Evolutionary conservation across 53 echinoderm and acorn worm species (phyloP).

Genomic region (Apostichopus leukothele): DNA sequence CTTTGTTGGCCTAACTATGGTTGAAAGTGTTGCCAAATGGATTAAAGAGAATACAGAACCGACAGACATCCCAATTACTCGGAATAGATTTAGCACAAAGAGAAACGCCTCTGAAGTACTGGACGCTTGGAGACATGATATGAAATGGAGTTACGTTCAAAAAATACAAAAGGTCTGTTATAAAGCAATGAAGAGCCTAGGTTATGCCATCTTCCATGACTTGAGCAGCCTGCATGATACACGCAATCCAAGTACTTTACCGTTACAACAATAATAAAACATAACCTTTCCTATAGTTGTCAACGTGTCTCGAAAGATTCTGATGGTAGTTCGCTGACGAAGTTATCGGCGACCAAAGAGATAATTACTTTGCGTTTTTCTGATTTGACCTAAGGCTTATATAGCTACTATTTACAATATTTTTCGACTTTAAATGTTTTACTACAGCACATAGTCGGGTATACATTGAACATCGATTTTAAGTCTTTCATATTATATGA

Average conservation of each 20-base stretch:
- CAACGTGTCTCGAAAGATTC: too few relatives aligned
- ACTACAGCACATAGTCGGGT: too few relatives aligned
- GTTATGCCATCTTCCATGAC: constrained; percentile 43
- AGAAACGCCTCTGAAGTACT: constrained; percentile 42
- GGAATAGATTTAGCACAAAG: not conserved
- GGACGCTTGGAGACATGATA: constrained; percentile 53
- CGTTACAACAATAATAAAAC: not conserved
- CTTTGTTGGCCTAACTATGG: constrained; percentile 45
- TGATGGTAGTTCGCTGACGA: too few relatives aligned
- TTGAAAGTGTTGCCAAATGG: constrained; percentile 50
- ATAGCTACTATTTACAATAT: too few relatives aligned
- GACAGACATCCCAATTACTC: not conserved
- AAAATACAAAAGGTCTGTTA: constrained; percentile 58
- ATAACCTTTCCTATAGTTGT: too few relatives aligned
- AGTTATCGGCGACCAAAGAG: too few relatives aligned
- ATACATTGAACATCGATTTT: too few relatives aligned
- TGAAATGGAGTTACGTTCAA: constrained; percentile 32
- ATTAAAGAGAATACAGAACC: constrained; percentile 55
- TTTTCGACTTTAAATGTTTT: too few relatives aligned
- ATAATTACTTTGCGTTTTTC: too few relatives aligned
- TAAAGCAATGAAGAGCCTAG: constrained; percentile 47
- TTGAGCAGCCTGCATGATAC: not conserved
- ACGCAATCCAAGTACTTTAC: constrained; percentile 22
- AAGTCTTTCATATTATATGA: too few relatives aligned
- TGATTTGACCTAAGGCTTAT: too few relatives aligned